Evolutionary conservation across 2,888 invertebrate genomes (phyloP), one percentile per base, ranked within the genome.

Genomic region (Altica lythri): DNA sequence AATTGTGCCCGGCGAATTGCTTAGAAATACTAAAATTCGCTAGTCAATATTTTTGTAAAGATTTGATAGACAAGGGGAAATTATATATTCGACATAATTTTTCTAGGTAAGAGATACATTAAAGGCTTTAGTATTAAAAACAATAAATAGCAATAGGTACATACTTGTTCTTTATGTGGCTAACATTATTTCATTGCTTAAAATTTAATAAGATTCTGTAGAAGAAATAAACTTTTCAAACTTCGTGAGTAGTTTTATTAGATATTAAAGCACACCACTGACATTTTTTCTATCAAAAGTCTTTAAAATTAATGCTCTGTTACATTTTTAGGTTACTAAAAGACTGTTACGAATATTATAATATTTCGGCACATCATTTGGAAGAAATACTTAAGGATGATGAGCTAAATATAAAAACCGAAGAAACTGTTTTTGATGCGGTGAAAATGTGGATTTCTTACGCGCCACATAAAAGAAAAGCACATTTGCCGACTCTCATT

Each of bases 341-440:
- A 68, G 81, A 83, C 67, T 85, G 85, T 71, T 75, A 77, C 48
- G 88, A 88, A 73, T 86, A 87, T 72, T 79, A 81, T 69, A 78
- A 81, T 44, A 75, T 89, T 46, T 74, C 79, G 2, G 77, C 77
- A 40, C 80, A 83, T 38, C 86, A 89, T 67, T 71, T 90, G 34
- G 79, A 80, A 64, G 81, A 83, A 53, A 80, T 89, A 57, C 76
- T 90, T 42, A 75, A 78, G 45, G 85, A 88, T 67, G 90, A 90
- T 68, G 83, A 86, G 67, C 75, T 91, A 42, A 90, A 90, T 73
- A 84, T 86, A 13, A 80, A 81, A 55, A 83, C 81, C 63, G 90
- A 90, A 76, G 86, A 88, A 74, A 79, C 83, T 52, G 88, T 89
- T 30, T 89, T 89, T 73, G 85, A 88, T 71, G 86, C 88, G 2